Conservation (phyloP, 1,140 invertebrate genomes). For the Scaptomyza montana region DNA sequence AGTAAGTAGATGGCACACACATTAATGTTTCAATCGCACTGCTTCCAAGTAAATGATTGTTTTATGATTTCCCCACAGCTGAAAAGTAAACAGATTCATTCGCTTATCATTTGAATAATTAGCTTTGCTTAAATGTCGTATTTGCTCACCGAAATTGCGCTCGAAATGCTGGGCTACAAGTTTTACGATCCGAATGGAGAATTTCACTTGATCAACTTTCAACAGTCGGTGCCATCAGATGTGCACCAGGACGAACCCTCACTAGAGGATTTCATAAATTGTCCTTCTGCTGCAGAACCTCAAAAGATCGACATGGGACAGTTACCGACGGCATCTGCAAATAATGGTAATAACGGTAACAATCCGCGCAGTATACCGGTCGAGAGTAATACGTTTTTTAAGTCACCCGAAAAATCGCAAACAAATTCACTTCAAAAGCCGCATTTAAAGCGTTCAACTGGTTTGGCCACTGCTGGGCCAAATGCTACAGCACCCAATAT, state of each 20-base stretch:
- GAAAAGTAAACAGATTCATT: no score
- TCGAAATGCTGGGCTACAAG: constrained; percentile 81
- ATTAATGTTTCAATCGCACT: no score
- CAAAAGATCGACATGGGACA: constrained; percentile 14
- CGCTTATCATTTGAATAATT: no score
- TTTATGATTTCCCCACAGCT: no score
- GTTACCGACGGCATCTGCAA: neutral
- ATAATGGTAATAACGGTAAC: neutral
- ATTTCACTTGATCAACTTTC: constrained; percentile 72
- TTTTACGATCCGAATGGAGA: constrained; percentile 78
- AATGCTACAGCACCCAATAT: neutral
- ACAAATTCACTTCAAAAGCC: neutral
- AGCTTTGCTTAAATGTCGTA: constrained; percentile 64
- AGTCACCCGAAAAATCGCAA: neutral
- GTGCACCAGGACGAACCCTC: neutral
- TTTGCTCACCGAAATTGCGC: constrained; percentile 76
- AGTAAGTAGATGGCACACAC: no score
- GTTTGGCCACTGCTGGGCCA: neutral
- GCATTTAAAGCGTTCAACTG: neutral
- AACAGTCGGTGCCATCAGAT: constrained; percentile 33
- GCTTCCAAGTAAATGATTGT: no score
- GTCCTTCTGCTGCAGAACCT: neutral
- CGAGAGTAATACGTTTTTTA: constrained; percentile 14
- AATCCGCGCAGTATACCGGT: constrained; percentile 4
- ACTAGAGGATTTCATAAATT: constrained; percentile 27